Base-by-base conservation (phyloP, 2,888 invertebrate species). In the Monopis laevigella region DNA sequence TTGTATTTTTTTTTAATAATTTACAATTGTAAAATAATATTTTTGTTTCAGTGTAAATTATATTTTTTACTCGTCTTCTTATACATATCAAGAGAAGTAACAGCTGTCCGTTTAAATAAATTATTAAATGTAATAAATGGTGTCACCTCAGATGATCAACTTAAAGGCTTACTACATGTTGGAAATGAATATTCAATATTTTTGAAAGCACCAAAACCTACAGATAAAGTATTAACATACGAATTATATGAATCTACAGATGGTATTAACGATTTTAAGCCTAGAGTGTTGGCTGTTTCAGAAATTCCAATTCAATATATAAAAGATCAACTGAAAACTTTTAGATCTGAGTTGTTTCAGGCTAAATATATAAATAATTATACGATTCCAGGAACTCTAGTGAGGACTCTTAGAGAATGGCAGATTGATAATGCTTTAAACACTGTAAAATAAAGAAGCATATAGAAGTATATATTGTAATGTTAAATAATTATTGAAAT, bases 381-480 rank as follows among this genome's bases (percentile, higher is more conserved):
- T 38, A 48, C 59, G 1, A 54, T 78, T 1, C 78, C 78, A 1
- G 78, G 78, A 1, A 70, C 67, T 2, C 54, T 58, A 46, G 64
- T 74, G n/a, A 59, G 56, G 42, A 72, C 69, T 0, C 40, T 77
- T 26, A 59, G 71, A 30, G 78, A 78, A 49, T 77, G 78, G 78
- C 78, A 77, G 48, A 67, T 78, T 46, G 58, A 62, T 2, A 58
- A 52, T 8, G 40, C 36, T 21, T 10, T 30, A 52, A 28, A 14
- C 42, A 14, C 19, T 42, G 34, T 29, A 24, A 39, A 34, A 39
- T 39, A 28, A 36, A 45, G 38, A 43, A 40, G 40, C 42, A 43
- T 39, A 40, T n/a, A n/a, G n/a, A n/a, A n/a, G n/a, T n/a, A n/a
- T n/a, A n/a, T n/a, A n/a, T n/a, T n/a, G n/a, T n/a, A n/a, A n/a